Evolutionary conservation across 30 jellyfish, hydroid and myxozoan species (phyloP).

Genomic region (Pseudorhiza aurosa): DNA sequence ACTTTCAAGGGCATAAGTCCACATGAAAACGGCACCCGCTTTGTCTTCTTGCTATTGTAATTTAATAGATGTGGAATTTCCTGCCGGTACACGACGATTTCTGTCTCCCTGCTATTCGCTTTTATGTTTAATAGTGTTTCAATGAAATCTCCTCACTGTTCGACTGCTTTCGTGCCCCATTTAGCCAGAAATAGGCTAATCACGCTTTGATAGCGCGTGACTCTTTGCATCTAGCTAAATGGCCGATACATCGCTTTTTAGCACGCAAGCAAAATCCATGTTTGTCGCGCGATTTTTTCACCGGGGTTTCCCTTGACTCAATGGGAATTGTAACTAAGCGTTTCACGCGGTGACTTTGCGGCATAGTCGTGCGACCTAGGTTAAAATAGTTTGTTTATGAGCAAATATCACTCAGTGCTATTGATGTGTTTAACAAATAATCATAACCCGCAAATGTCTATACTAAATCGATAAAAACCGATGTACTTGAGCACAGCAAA

Average conservation of each 20-base stretch:
- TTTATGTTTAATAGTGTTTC: not conserved
- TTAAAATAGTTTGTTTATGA: constrained; percentile 29
- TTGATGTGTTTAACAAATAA: constrained; percentile 57
- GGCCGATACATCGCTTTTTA: no score
- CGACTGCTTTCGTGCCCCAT: not conserved
- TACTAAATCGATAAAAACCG: constrained; percentile 58
- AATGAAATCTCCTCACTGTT: constrained; percentile 3
- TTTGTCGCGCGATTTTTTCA: constrained; percentile 5
- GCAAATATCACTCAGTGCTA: constrained; percentile 38
- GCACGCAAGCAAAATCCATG: constrained; percentile 5
- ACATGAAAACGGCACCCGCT: no score
- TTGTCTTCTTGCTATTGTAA: no score
- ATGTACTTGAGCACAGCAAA: constrained; percentile 49
- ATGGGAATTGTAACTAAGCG: not conserved
- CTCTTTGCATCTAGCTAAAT: no score
- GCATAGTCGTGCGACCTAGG: constrained; percentile 36
- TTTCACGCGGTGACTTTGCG: constrained; percentile 20
- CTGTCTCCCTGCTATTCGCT: not conserved
- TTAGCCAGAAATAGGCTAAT: not conserved
- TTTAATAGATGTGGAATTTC: not conserved
- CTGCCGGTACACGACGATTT: not conserved
- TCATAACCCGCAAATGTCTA: constrained; percentile 51
- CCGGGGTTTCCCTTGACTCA: constrained; percentile 15
- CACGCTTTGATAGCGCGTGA: no score
- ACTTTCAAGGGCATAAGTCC: no score